phyloP scores from a whole-genome alignment of 2,888 invertebrate genomes.

The Melitaea athalia region DNA sequence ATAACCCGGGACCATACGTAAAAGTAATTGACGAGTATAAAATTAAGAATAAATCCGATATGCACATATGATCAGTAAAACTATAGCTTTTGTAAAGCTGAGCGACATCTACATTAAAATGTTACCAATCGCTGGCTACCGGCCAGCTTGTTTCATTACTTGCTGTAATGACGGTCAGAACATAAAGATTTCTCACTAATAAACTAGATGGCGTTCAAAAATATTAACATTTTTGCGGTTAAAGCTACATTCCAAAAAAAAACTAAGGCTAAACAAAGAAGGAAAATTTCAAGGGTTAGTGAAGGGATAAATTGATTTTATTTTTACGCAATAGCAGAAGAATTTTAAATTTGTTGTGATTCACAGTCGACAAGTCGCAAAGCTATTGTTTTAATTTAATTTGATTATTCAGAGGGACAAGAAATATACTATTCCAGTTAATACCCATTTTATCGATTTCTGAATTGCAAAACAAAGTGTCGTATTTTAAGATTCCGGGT shows the following conservation, averaged over 20 bases:
- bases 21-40: not conserved
- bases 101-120: constrained; percentile 32
- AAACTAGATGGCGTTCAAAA: constrained; percentile 16
- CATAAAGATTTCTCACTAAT: not conserved
- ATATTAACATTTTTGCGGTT: not conserved
- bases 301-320: too few species aligned
- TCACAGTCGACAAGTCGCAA: too few species aligned
- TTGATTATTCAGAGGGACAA: too few species aligned
- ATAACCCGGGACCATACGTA: too few species aligned
- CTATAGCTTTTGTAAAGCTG: not conserved
- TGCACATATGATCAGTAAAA: not conserved
- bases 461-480: too few species aligned
- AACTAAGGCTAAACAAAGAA: not conserved
- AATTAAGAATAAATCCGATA: not conserved
- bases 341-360: too few species aligned
- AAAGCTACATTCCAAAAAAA: not conserved
- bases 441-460: too few species aligned
- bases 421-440: too few species aligned
- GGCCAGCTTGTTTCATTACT: constrained; percentile 8
- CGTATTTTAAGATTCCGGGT: too few species aligned
- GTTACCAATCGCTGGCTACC: constrained; percentile 15
- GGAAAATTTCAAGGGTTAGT: not conserved
- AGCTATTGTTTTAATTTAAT: too few species aligned
- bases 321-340: too few species aligned
- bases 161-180: constrained; percentile 1